phyloP scores from a whole-genome alignment of 1,140 invertebrate genomes.

The Teleogryllus occipitalis region DNA sequence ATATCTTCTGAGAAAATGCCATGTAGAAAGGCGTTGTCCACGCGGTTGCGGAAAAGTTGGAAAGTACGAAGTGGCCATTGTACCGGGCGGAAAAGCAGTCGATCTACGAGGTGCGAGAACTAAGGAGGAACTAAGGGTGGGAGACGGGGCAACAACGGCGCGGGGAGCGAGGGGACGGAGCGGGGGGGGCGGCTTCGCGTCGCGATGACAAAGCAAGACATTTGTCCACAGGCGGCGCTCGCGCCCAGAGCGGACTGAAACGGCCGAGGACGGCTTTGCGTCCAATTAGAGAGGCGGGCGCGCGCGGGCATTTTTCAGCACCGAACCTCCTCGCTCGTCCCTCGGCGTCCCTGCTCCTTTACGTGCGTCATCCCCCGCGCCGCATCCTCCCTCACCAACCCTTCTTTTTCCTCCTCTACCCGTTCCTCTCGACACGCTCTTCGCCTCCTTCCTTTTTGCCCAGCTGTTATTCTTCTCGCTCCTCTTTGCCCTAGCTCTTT shows the following conservation, averaged over 20 bases:
- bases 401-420: too few species aligned
- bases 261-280: neutral
- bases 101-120: neutral
- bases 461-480: too few species aligned
- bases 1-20: too few species aligned
- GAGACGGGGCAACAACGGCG: neutral
- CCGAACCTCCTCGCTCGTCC: neutral
- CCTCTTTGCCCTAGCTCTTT: too few species aligned
- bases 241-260: neutral
- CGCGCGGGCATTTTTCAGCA: neutral
- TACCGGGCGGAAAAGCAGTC: too few species aligned
- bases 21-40: too few species aligned
- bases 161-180: neutral
- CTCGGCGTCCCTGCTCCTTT: neutral
- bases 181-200: neutral
- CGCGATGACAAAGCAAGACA: neutral
- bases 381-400: too few species aligned
- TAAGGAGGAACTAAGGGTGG: neutral
- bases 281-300: neutral
- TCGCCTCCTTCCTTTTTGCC: too few species aligned
- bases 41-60: too few species aligned
- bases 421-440: too few species aligned
- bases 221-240: neutral
- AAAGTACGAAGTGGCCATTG: too few species aligned
- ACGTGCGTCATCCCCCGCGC: too few species aligned